Percentiles rank a stretch among this genome's conserved stretches.
Conservation (phyloP, 2,888 invertebrate genomes). For the Conus canariensis region DNA sequence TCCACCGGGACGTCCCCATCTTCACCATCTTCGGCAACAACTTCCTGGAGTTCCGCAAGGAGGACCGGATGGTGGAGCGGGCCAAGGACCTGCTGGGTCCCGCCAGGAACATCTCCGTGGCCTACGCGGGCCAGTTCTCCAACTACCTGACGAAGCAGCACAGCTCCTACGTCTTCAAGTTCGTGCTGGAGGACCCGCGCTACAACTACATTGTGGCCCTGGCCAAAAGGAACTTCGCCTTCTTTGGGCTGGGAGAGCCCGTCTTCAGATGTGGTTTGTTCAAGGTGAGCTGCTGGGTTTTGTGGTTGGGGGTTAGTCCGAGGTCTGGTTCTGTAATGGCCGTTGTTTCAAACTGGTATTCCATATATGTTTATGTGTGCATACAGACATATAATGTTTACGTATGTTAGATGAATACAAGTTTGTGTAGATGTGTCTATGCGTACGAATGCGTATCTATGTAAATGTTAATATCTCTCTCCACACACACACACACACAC, state of each 20-base stretch:
- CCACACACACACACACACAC: too few relatives aligned
- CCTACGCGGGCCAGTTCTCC: slow-evolving; percentile 27
- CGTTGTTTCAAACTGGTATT: too few relatives aligned
- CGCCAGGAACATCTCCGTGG: slow-evolving; percentile 11
- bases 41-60: slow-evolving; percentile 14
- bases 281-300: too few relatives aligned
- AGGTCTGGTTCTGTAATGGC: too few relatives aligned
- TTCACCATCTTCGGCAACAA: slow-evolving; percentile 32
- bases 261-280: not conserved
- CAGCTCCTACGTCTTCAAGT: slow-evolving; percentile 21
- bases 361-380: too few relatives aligned
- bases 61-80: not conserved
- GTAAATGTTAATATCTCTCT: too few relatives aligned
- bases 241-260: slow-evolving; percentile 14
- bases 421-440: too few relatives aligned
- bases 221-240: not conserved
- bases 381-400: too few relatives aligned
- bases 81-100: not conserved
- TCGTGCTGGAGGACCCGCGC: slow-evolving; percentile 26
- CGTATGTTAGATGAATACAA: too few relatives aligned
- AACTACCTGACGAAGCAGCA: slow-evolving; percentile 9
- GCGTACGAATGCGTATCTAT: too few relatives aligned
- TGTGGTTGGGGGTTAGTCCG: too few relatives aligned
- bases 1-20: slow-evolving; percentile 62
- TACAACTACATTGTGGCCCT: slow-evolving; percentile 29